phyloP scores from a whole-genome alignment of 2,797 vertebrate species.

The Peromyscus melanophrys region DNA sequence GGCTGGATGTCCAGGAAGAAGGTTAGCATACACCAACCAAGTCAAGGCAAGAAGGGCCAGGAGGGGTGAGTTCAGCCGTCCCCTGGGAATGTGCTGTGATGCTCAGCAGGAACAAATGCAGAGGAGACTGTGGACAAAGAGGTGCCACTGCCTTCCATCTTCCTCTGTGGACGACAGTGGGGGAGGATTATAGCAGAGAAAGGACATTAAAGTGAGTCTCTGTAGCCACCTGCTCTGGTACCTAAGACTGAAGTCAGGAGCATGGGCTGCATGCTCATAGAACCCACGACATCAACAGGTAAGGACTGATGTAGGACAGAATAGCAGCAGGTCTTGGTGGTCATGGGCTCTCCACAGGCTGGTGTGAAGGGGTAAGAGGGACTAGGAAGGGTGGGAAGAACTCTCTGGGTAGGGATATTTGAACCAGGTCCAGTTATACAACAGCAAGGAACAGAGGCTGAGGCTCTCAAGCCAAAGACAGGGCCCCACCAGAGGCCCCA shows the following conservation, averaged over 20 bases:
- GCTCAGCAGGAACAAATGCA: neutral
- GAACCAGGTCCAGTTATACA: neutral
- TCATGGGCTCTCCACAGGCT: neutral
- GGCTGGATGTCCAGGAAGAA: neutral
- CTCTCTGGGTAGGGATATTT: neutral
- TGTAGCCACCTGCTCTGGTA: too few species aligned
- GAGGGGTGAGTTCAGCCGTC: neutral
- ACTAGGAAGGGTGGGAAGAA: too few species aligned
- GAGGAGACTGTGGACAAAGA: neutral
- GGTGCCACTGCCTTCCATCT: neutral
- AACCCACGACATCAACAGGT: rapidly evolving
- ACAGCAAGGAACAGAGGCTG: neutral
- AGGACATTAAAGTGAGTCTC: neutral
- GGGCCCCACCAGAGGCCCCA: neutral
- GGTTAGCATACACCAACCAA: neutral
- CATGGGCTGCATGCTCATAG: neutral
- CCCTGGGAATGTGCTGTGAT: neutral
- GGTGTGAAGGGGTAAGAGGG: neutral
- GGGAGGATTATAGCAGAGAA: too few species aligned
- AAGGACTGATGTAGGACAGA: rapidly evolving
- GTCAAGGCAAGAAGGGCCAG: neutral
- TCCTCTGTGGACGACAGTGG: neutral
- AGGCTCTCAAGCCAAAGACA: neutral
- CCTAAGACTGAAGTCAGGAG: neutral
- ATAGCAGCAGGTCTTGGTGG: too few species aligned